These are phyloP conservation scores for Epinephelus fuscoguttatus DNA, from an alignment of 2,113 vertebrate species.

Conservation along the genomic window DNA sequence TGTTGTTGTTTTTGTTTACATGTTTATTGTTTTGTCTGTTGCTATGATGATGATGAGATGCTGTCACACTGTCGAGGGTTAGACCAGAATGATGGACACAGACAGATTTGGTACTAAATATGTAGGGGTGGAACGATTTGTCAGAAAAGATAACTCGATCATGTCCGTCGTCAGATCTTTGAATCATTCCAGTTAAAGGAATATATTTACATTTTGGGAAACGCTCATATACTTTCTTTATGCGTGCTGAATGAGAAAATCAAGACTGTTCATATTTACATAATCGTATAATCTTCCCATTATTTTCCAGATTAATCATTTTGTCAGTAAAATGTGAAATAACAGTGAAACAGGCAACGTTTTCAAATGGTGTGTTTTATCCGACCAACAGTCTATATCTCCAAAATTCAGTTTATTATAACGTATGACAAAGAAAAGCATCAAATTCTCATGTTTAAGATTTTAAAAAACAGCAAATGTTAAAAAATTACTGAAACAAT, in stretches of 20 bases:
- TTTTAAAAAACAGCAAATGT: too few relatives aligned
- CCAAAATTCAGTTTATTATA: too few relatives aligned
- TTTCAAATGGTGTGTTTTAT: too few relatives aligned
- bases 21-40: slow-evolving; percentile 79
- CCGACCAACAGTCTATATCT: too few relatives aligned
- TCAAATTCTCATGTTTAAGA: too few relatives aligned
- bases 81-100: slow-evolving; percentile 8
- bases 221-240: neutral
- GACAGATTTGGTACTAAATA: slow-evolving; percentile 38
- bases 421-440: too few relatives aligned
- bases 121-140: slow-evolving; percentile 6
- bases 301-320: too few relatives aligned
- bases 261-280: too few relatives aligned
- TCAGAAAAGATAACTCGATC: neutral
- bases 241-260: neutral
- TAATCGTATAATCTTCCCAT: too few relatives aligned
- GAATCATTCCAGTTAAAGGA: slow-evolving; percentile 64
- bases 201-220: slow-evolving; percentile 3
- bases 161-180: neutral
- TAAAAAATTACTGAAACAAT: too few relatives aligned
- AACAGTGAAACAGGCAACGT: too few relatives aligned
- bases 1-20: slow-evolving; percentile 73
- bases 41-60: slow-evolving; percentile 56
- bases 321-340: too few relatives aligned
- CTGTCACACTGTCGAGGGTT: slow-evolving; percentile 38